phyloP scores from a whole-genome alignment of 2,888 invertebrate species.

The Teleogryllus oceanicus region DNA sequence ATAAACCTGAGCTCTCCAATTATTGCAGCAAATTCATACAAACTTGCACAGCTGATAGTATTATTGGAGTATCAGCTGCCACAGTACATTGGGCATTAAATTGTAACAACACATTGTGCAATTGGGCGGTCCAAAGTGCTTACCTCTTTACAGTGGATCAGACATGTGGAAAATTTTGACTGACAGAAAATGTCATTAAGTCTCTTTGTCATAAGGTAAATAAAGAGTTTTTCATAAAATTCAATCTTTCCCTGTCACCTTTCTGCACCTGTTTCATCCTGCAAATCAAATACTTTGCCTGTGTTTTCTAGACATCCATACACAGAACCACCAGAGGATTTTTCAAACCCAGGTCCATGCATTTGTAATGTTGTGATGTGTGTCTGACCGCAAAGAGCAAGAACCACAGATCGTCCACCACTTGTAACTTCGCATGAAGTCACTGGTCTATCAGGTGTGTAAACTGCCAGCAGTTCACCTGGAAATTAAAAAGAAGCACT shows the following conservation, averaged over 20 bases:
- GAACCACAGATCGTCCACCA: slow-evolving; percentile 66
- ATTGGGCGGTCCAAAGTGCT: slow-evolving; percentile 4
- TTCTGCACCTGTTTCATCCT: slow-evolving; percentile 32
- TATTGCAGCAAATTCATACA: not conserved
- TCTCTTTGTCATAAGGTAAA: slow-evolving; percentile 7
- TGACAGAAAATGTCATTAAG: not conserved
- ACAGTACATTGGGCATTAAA: not conserved
- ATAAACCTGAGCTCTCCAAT: not conserved
- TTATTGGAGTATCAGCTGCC: not conserved
- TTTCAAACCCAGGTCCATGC: slow-evolving; percentile 44
- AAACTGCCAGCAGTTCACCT: slow-evolving; percentile 63
- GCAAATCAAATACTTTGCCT: slow-evolving; percentile 43
- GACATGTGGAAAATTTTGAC: not conserved
- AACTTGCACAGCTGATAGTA: not conserved
- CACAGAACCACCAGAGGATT: slow-evolving; percentile 38
- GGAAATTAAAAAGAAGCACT: not conserved
- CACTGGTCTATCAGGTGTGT: slow-evolving; percentile 70
- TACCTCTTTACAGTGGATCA: slow-evolving; percentile 8
- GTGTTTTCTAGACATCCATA: slow-evolving; percentile 58
- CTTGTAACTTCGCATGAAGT: slow-evolving; percentile 73
- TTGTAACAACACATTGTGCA: slow-evolving; percentile 4
- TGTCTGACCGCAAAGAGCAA: slow-evolving; percentile 64
- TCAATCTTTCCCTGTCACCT: slow-evolving; percentile 33
- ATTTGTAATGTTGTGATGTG: slow-evolving; percentile 65
- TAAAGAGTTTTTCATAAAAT: not conserved